Base-by-base conservation (phyloP, 2,797 vertebrate genomes). In the Nannoperca obscura region DNA sequence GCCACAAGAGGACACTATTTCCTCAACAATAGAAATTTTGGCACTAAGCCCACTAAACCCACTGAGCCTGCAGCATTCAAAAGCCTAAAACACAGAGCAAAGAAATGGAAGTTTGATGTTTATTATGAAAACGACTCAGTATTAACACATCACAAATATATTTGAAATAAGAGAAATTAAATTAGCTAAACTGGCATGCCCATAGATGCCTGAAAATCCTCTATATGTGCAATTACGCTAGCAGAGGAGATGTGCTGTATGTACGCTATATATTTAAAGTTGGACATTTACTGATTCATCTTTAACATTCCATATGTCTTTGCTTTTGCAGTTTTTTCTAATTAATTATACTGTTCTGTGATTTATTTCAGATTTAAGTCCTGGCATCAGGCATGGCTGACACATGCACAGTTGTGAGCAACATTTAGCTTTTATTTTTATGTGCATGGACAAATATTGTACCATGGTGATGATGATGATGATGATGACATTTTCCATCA, bases 1-100 rank as follows among this genome's bases (percentile, higher is more conserved):
- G 80, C 92, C 95, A 91, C 91, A 79, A 84, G 90, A 76, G 90
- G 94, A 85, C 93, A 90, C 90, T 93, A 71, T 76, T 93, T 92
- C 91, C 83, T 90, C 84, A 93, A 82, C 87, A 89, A 95, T 94
- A 52, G 67, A 46, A 17, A 24, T 59, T 24, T 49, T 85, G 76
- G 90, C 81, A 64, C 5, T 1, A 10, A 58, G 78, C 57, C 82
- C 71, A 66, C 59, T 44, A 54, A 70, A 47, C 54, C 36, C 42
- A 70, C 49, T 65, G 71, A 81, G 85, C 78, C 76, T 65, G 69
- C 71, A 36, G 80, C 81, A 49, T 75, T 73, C 64, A 71, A 34
- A 40, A 62, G 77, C 79, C 70, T 42, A 54, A 78, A 76, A 83
- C 42, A 80, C 55, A 71, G n/a, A 78, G 86, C 67, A 83, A 59